Percentiles rank a stretch among this genome's conserved stretches.
These are phyloP conservation scores for Resseliella maxima DNA, from an alignment of 2,888 invertebrate species.

Conservation along the genomic window DNA sequence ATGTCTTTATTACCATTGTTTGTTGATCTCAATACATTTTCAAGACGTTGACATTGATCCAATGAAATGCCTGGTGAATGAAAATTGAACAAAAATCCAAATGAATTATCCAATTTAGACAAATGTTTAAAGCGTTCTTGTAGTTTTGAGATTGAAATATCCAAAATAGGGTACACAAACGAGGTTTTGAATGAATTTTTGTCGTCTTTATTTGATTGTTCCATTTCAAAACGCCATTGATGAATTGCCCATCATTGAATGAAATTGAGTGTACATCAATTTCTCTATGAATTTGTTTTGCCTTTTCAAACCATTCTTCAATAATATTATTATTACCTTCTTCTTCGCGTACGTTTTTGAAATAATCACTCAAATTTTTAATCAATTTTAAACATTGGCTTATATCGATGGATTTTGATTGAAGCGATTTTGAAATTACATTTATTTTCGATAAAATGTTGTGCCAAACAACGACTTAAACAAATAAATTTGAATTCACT, in stretches of 20 bases:
- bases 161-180: neutral
- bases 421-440: constrained; percentile 12
- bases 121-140: constrained; percentile 35
- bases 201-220: neutral
- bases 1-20: neutral
- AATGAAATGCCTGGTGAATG: neutral
- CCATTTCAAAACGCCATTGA: neutral
- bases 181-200: neutral
- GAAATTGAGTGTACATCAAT: neutral
- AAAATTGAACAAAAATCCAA: constrained; percentile 22
- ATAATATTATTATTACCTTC: neutral
- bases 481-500: constrained; percentile 37
- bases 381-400: neutral
- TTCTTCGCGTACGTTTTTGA: neutral
- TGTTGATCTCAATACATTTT: neutral
- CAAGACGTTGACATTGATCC: neutral
- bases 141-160: neutral
- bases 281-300: neutral
- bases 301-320: constrained; percentile 11
- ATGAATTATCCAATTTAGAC: too few species aligned
- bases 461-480: constrained; percentile 35
- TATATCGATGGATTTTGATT: neutral
- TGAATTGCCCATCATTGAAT: neutral
- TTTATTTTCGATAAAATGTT: constrained; percentile 43
- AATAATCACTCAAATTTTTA: neutral